Evolutionary conservation across 2,797 vertebrate species (phyloP).

Genomic region (Pangasius mekongensis): DNA sequence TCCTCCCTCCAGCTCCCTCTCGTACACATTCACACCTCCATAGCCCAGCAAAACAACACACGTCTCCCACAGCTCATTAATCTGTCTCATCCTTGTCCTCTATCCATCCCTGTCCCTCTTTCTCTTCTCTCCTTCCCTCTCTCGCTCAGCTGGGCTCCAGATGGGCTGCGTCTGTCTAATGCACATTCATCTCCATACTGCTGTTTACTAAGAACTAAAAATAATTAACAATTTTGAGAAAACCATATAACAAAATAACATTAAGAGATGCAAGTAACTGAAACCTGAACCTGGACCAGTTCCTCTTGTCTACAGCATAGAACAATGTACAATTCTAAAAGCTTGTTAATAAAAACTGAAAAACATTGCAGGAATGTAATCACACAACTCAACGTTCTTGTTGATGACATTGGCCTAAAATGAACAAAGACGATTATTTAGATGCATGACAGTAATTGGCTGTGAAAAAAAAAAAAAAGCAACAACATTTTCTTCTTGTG

Average conservation of each 20-base stretch:
- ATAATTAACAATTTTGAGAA: background rate
- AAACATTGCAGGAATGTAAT: constrained; percentile 9
- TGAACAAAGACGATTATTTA: background rate
- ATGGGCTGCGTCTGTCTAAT: background rate
- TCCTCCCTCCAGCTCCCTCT: background rate
- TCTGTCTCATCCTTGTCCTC: constrained; percentile 10
- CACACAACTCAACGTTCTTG: background rate
- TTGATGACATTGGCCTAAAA: background rate
- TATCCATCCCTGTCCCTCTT: background rate
- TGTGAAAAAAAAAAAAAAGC: background rate
- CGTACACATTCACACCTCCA: constrained; percentile 19
- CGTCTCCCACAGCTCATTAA: constrained; percentile 21
- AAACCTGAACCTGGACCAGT: background rate
- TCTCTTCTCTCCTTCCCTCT: background rate
- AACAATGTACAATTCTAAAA: background rate
- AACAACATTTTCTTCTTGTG: background rate
- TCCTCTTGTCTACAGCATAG: background rate
- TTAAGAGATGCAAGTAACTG: background rate
- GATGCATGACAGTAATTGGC: background rate
- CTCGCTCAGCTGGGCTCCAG: constrained; percentile 2
- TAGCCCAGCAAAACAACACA: constrained; percentile 7
- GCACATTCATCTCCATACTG: background rate
- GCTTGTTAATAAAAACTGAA: background rate
- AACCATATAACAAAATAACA: background rate
- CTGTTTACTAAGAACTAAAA: constrained; percentile 2